Percentiles rank a stretch among this genome's conserved stretches.
Evolutionary conservation across 1,140 invertebrate genomes (phyloP).

Genomic region (Musca vetustissima): DNA sequence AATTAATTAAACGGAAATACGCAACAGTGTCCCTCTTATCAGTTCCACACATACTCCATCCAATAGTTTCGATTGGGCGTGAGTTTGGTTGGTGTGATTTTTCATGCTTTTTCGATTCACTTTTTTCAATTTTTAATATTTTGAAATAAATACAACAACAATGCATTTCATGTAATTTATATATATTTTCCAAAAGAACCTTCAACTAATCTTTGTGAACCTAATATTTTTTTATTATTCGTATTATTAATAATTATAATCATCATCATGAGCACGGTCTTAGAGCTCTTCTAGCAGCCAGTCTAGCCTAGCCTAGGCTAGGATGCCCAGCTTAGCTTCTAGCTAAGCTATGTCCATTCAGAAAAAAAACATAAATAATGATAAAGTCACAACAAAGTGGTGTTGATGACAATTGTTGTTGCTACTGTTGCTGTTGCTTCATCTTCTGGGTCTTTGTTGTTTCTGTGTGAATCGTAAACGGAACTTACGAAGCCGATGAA

Average conservation of each 20-base stretch:
- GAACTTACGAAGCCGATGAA: slow-evolving; percentile 37
- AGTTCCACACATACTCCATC: slow-evolving; percentile 28
- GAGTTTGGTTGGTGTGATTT: no score
- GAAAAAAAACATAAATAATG: no score
- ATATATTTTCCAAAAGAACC: slow-evolving; percentile 40
- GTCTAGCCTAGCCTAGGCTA: no score
- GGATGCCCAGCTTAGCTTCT: no score
- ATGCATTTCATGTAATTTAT: slow-evolving; percentile 31
- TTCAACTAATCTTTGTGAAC: slow-evolving; percentile 48
- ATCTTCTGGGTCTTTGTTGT: not conserved
- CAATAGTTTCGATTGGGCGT: not conserved
- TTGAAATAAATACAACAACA: not conserved
- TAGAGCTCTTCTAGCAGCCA: no score
- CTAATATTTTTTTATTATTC: slow-evolving; percentile 24
- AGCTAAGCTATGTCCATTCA: no score
- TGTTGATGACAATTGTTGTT: no score
- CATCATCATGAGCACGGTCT: no score
- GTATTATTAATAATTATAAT: not conserved
- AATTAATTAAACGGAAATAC: slow-evolving; percentile 41
- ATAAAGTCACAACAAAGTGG: no score
- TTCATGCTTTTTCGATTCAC: no score
- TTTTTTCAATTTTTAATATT: not conserved
- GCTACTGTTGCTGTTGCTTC: not conserved
- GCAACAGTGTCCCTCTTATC: slow-evolving; percentile 50
- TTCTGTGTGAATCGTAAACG: slow-evolving; percentile 1